These are phyloP conservation scores for Actenoides lindsayi DNA, from an alignment of 2,113 vertebrate genomes.

Conservation along the genomic window DNA sequence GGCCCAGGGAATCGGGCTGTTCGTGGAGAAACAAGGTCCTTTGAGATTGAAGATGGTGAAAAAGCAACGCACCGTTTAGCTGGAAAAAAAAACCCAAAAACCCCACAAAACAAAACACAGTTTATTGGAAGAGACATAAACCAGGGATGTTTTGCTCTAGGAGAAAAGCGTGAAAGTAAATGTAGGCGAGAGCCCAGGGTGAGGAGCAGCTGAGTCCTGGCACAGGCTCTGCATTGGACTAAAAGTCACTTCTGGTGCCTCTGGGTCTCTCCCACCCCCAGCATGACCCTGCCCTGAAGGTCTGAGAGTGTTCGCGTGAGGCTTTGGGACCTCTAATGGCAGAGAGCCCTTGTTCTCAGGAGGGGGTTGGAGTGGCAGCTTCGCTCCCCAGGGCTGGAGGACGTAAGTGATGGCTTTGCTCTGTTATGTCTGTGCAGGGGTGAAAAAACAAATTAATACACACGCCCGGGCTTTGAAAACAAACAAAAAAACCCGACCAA, in stretches of 20 bases:
- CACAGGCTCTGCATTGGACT: fast-evolving
- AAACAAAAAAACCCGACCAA: background rate
- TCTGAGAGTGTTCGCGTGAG: fast-evolving
- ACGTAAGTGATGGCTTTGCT: background rate
- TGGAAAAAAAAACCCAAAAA: background rate
- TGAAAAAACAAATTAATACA: background rate
- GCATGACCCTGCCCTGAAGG: fast-evolving
- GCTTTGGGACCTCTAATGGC: background rate
- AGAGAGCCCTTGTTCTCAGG: fast-evolving
- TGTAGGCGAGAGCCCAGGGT: fast-evolving
- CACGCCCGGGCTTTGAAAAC: background rate
- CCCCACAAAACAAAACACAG: background rate
- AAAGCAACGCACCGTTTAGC: fast-evolving
- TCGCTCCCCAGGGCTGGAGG: fast-evolving
- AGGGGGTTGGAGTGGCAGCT: background rate
- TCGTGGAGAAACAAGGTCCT: background rate
- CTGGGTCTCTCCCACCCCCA: fast-evolving
- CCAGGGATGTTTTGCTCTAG: background rate
- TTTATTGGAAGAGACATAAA: background rate
- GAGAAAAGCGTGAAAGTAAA: background rate
- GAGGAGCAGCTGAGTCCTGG: background rate
- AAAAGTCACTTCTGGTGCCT: fast-evolving
- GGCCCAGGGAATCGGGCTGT: background rate
- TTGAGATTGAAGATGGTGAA: background rate
- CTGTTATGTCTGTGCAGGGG: background rate